Base-by-base conservation (phyloP, 2,113 vertebrate genomes). In the Otocyon megalotis region DNA sequence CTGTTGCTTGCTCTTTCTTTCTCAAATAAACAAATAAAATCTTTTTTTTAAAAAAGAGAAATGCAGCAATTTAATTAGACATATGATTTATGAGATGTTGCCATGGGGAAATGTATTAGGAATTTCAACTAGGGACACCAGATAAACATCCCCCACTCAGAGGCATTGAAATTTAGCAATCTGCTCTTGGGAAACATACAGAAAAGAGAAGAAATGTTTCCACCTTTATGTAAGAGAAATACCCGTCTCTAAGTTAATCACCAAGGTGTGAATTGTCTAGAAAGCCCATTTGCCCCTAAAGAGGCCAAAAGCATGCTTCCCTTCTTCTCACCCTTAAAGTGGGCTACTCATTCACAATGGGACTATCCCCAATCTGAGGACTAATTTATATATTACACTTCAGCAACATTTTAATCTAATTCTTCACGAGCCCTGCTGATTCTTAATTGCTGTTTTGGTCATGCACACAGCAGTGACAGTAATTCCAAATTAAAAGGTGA, bases 401-500 rank as follows among this genome's bases (percentile, higher is more conserved):
- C 87, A 54, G 88, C 37, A 87, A 81, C 4, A 5, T 89, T 82
- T 87, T 88, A 77, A n/a, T 80, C 62, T 83, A 94, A 88, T 96
- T 87, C 79, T 95, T 92, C 28, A 3, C 30, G 22, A 97, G 35
- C 71, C 76, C 87, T 93, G 80, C 94, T 81, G 95, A 84, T 28
- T 92, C 80, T 37, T 90, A 97, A 95, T 96, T 96, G 76, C 67
- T 97, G 84, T 90, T 96, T 87, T 63, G 65, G 81, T 94, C 88
- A 28, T 8, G 32, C n/a, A 85, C 80, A 54, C 80, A 90, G 54
- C 43, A 56, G 54, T 77, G 50, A 86, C n/a, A 53, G 48, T 63
- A 79, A 97, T 93, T 93, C 58, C 58, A 53, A 96, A 95, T 97
- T 94, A 93, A 93, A 93, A 98, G 58, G 90, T 96, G 56, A 94